Conservation (phyloP, 2,888 invertebrate genomes). For the Agapostemon virescens region DNA sequence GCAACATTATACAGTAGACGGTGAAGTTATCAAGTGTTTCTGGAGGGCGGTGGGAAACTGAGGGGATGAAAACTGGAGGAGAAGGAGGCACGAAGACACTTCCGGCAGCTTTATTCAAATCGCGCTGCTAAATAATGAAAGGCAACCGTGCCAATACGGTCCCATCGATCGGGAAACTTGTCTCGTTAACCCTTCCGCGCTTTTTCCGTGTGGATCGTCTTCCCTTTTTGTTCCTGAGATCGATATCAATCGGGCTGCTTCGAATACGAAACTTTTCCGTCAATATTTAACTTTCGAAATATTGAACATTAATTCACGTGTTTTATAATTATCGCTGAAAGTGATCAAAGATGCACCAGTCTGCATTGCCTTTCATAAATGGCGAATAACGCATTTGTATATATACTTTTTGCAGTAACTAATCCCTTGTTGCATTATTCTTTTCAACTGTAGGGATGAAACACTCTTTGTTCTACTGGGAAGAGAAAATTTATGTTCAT, state of each 20-base stretch:
- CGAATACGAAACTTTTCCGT: not conserved
- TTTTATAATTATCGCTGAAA: not conserved
- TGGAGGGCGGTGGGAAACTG: not conserved
- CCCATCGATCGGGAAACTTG: constrained; percentile 42
- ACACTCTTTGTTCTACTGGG: too few species aligned
- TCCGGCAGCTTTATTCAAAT: constrained; percentile 54
- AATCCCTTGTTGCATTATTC: too few species aligned
- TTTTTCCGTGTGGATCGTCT: not conserved
- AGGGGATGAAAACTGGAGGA: not conserved
- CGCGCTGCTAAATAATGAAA: constrained; percentile 51
- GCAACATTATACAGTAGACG: constrained; percentile 46
- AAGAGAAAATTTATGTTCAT: too few species aligned
- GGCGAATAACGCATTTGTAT: too few species aligned
- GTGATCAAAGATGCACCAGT: not conserved
- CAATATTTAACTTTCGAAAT: not conserved
- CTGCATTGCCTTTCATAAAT: not conserved
- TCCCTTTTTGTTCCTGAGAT: not conserved
- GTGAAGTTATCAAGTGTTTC: constrained; percentile 36
- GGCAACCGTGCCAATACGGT: constrained; percentile 30
- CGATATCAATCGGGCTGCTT: not conserved
- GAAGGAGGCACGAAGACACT: constrained; percentile 28
- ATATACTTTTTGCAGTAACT: too few species aligned
- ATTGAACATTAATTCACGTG: not conserved
- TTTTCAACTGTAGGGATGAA: too few species aligned
- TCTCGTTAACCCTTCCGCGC: constrained; percentile 33